Percentiles rank a stretch among this genome's conserved stretches.
Conservation (phyloP, 2,113 vertebrate species). For the Burhinus bistriatus region DNA sequence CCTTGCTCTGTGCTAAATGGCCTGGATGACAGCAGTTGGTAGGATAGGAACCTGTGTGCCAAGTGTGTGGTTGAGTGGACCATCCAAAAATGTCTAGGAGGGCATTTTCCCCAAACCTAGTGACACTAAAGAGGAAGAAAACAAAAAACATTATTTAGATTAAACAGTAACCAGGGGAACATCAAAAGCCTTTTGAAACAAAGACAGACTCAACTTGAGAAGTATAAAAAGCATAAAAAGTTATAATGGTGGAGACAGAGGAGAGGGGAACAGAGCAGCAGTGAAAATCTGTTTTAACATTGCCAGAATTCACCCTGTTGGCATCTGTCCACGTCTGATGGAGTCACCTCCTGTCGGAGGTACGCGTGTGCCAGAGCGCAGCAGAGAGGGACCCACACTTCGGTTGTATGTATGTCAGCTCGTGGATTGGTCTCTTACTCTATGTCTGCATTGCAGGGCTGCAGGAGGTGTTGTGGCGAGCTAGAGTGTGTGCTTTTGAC, state of each 20-base stretch:
- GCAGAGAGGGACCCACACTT: not conserved
- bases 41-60: not conserved
- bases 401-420: rapidly evolving
- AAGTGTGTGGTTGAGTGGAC: not conserved
- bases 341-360: rapidly evolving
- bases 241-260: not conserved
- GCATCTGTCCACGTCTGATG: not conserved
- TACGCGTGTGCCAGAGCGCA: rapidly evolving
- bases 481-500: not conserved
- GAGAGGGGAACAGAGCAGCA: not conserved
- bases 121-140: not conserved
- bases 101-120: not conserved
- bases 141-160: not conserved
- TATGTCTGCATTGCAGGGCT: not conserved
- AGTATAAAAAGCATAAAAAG: not conserved
- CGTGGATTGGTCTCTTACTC: rapidly evolving
- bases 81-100: not conserved
- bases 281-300: not conserved
- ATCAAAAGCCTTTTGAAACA: not conserved
- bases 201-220: not conserved
- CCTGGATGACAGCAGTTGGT: not conserved
- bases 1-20: not conserved
- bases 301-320: not conserved
- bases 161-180: not conserved
- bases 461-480: not conserved